Evolutionary conservation across 2,797 vertebrate species (phyloP), one percentile per base, ranked within the genome.

Genomic region (Discoglossus pictus): DNA sequence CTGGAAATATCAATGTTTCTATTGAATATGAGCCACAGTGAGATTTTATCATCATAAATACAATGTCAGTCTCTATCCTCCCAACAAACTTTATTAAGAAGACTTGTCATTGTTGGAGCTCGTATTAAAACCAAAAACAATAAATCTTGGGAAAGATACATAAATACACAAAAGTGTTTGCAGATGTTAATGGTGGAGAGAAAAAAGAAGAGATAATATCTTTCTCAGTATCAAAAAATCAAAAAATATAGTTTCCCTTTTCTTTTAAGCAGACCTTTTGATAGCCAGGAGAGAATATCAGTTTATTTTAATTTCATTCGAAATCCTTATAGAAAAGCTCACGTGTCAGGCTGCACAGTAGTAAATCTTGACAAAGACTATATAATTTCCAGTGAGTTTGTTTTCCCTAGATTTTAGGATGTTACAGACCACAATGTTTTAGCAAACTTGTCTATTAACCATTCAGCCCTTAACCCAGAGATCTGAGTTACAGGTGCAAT

Each of bases 231-330:
- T 5, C 25, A 52, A 16, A 46, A 17, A 15, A 23, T 23, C 7
- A 25, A 36, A 34, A 46, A 10, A n/a, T n/a, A 8, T 18, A 13
- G 2, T 12, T 31, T 20, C 35, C 17, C 55, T 31, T 36, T 60
- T 60, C 4, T 46, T 61, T 51, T 20, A 25, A 20, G 8, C 18
- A 25, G 40, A 27, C 17, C 15, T 27, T 11, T 25, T 36, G 13
- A 7, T n/a, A 52, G 58, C 42, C 20, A 10, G 17, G n/a, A 21
- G 50, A 69, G 66, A 61, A 62, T 61, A 68, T 46, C 39, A 61
- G 66, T 69, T 69, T 61, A 58, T 61, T 69, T 69, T 46, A 61
- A 61, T 61, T 69, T 69, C 53, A 38, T 61, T 61, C 46, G 48
- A 61, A 40, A 69, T 69, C 66, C 55, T 62, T 55, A 54, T 61